Conservation (phyloP, 1,140 invertebrate species). For the Aphaenogaster floridana region DNA sequence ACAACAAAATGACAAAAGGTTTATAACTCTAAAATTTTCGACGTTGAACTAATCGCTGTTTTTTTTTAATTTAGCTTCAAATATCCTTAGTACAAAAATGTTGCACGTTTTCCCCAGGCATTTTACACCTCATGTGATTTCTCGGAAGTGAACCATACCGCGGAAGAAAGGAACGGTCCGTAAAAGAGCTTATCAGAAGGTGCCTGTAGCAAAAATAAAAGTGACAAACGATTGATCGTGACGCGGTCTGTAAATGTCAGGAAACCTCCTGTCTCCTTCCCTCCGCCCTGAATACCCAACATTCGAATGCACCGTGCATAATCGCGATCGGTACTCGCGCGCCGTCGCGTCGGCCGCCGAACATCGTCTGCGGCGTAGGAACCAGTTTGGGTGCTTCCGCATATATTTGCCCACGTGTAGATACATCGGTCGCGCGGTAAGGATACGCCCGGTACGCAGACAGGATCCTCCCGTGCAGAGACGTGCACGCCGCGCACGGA, state of each 20-base stretch:
- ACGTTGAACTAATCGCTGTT: background rate
- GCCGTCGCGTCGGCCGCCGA: slow-evolving; percentile 72
- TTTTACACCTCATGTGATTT: background rate
- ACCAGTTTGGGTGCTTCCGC: slow-evolving; percentile 73
- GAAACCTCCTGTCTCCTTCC: background rate
- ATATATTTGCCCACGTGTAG: slow-evolving; percentile 78
- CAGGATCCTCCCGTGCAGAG: slow-evolving; percentile 30
- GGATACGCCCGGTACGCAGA: slow-evolving; percentile 24
- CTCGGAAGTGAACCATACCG: background rate
- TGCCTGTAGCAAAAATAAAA: slow-evolving; percentile 12
- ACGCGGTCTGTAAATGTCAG: slow-evolving; percentile 2
- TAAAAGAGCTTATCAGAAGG: background rate
- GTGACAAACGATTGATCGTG: background rate
- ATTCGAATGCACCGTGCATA: slow-evolving; percentile 56
- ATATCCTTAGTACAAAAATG: background rate
- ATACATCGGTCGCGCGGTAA: slow-evolving; percentile 48
- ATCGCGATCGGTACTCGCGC: slow-evolving; percentile 57
- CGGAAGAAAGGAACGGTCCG: background rate
- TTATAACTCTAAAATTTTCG: background rate
- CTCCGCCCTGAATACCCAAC: slow-evolving; percentile 37
- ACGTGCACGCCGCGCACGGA: background rate
- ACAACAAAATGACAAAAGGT: background rate
- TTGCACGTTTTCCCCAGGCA: background rate
- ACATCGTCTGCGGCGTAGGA: slow-evolving; percentile 73
- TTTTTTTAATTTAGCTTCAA: background rate